These are phyloP conservation scores for Pelecanus crispus DNA, from an alignment of 2,113 vertebrate species.

Conservation along the genomic window DNA sequence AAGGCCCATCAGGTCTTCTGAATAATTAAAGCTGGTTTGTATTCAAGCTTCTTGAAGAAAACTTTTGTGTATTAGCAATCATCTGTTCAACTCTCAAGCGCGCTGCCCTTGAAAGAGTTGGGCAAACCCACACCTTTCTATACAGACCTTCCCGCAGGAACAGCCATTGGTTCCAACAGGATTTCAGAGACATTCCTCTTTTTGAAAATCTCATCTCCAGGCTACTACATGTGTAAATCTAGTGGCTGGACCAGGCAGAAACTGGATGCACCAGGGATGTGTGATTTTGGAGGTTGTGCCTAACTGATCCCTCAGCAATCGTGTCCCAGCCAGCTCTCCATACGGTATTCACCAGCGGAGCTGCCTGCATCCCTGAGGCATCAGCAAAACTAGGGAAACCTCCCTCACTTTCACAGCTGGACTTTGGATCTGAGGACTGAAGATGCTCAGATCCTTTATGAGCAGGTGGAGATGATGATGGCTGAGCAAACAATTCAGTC, in stretches of 20 bases:
- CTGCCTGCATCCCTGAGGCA: no score
- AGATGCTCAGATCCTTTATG: neutral
- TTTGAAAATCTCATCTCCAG: neutral
- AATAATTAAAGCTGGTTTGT: neutral
- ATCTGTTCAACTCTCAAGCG: neutral
- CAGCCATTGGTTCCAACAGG: neutral
- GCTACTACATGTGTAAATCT: neutral
- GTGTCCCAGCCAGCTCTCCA: neutral
- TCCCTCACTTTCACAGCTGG: neutral
- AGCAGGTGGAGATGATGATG: fast-evolving
- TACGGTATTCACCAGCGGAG: neutral
- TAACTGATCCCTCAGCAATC: neutral
- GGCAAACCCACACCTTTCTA: neutral
- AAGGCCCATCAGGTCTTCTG: neutral
- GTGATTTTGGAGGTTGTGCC: neutral
- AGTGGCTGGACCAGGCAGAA: neutral
- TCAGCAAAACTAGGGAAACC: neutral
- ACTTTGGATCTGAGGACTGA: neutral
- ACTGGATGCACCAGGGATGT: neutral
- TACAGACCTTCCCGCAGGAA: neutral
- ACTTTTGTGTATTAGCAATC: neutral
- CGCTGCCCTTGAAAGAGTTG: no score
- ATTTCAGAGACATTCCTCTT: neutral
- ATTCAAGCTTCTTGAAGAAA: neutral
- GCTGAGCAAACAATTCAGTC: neutral